Conservation (phyloP, 1,140 invertebrate species). For the Himalopsyche phryganea region DNA sequence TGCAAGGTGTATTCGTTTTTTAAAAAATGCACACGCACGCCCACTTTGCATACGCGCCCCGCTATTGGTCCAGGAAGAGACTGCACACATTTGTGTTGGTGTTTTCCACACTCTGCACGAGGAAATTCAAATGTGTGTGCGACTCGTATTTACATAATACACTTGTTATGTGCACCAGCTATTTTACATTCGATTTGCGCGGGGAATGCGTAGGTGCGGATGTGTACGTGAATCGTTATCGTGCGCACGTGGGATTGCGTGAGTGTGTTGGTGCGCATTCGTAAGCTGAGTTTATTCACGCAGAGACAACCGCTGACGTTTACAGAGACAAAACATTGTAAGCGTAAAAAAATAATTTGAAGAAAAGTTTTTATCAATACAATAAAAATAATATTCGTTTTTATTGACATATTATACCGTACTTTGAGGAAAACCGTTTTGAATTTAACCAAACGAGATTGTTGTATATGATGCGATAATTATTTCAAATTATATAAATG, state of each 20-base stretch:
- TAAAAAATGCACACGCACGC: constrained; percentile 25
- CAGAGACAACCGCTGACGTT: constrained; percentile 18
- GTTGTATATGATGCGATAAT: no score
- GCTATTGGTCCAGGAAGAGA: constrained; percentile 22
- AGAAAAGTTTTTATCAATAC: neutral
- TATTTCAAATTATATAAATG: no score
- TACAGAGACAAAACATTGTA: neutral
- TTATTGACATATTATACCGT: no score
- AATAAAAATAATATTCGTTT: no score
- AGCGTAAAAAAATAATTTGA: neutral
- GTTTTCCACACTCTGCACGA: constrained; percentile 12
- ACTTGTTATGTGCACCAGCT: constrained; percentile 20
- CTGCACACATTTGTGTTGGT: constrained; percentile 12
- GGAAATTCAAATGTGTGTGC: constrained; percentile 5
- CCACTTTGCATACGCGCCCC: constrained; percentile 31
- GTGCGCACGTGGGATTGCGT: neutral
- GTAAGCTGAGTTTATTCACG: constrained; percentile 16
- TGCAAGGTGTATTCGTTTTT: neutral
- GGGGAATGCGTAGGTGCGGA: constrained; percentile 1
- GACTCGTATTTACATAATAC: constrained; percentile 30
- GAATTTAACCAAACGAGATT: no score
- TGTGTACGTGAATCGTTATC: neutral
- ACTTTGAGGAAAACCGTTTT: no score
- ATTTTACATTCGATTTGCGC: constrained; percentile 14
- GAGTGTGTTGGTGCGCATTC: constrained; percentile 8